Evolutionary conservation across 2,113 vertebrate genomes (phyloP).

Genomic region (Neodon shergylaensis): DNA sequence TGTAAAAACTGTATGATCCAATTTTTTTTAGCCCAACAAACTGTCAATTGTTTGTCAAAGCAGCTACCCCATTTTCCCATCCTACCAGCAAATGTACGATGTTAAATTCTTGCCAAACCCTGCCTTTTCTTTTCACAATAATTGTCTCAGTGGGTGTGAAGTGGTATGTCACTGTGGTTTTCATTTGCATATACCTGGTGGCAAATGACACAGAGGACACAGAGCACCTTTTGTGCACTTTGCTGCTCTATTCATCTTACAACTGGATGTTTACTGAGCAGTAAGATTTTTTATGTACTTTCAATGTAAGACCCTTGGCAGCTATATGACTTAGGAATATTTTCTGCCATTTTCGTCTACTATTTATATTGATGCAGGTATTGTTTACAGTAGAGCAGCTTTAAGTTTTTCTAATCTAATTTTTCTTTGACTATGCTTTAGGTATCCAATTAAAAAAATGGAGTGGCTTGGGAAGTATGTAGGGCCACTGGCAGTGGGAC

Average conservation of each 20-base stretch:
- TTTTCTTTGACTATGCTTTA: background rate
- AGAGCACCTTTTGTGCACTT: background rate
- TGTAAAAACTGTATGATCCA: background rate
- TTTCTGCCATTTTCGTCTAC: background rate
- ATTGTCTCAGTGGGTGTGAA: background rate
- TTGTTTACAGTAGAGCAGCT: background rate
- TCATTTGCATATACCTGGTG: background rate
- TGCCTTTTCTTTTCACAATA: background rate
- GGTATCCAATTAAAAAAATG: background rate
- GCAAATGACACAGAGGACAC: background rate
- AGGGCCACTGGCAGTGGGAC: no score
- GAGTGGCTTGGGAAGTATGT: no score
- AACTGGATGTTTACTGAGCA: background rate
- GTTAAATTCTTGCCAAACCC: background rate
- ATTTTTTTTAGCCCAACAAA: constrained; percentile 1
- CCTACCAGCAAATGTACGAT: background rate
- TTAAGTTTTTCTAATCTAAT: background rate
- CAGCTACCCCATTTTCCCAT: background rate
- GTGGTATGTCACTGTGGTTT: background rate
- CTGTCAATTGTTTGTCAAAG: background rate
- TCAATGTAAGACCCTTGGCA: background rate
- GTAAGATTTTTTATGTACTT: background rate
- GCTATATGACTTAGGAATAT: background rate
- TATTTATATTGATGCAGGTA: background rate
- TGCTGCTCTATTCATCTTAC: background rate